Evolutionary conservation across 2,113 vertebrate species (phyloP), one percentile per base, ranked within the genome.

Genomic region (Sciurus niger): DNA sequence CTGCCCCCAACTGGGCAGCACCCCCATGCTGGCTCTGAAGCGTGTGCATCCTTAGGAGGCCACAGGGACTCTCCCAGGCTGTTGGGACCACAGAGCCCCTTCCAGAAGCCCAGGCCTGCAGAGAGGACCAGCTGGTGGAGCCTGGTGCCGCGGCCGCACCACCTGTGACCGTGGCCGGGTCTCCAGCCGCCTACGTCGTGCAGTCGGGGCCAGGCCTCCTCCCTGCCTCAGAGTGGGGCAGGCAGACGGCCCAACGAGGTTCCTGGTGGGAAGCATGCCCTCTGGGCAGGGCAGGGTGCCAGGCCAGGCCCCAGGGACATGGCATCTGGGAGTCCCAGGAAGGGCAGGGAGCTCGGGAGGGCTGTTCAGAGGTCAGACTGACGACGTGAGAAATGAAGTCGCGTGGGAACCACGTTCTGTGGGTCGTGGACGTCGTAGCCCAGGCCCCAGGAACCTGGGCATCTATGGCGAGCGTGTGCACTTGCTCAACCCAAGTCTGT

Each of bases 401-500:
- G 1, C 6, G 14, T 78, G 0, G 0, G 46, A 53, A 10, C 65
- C 65, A 12, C 28, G 1, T 25, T 48, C 72, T 20, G 28, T 40
- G 58, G 28, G 53, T 37, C 43, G 24, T 25, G 7, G 24, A 60
- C 58, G 25, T 10, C 2, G 8, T 51, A 9, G 0, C 58, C 24
- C 60, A 11, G 8, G 24, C 24, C 24, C 2, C 0, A 12, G 24
- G 63, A 84, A 4, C 55, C 18, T 0, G 77, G 53, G 55, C 55
- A 18, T 22, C 55, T 58, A 17, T 53, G 4, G 72, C 53, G 17
- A 1, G 24, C 55, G 5, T 25, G 1, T 84, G 17, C 48, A 11
- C 67, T 76, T 34, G 1, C 55, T 68, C 13, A 14, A 14, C 2
- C 1, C 0, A 0, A 70, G 63, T 85, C 20, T 2, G 13, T 2